Percentiles rank a stretch among this genome's conserved stretches.
Conservation (phyloP, 2,113 vertebrate species). For the Tympanuchus pallidicinctus region DNA sequence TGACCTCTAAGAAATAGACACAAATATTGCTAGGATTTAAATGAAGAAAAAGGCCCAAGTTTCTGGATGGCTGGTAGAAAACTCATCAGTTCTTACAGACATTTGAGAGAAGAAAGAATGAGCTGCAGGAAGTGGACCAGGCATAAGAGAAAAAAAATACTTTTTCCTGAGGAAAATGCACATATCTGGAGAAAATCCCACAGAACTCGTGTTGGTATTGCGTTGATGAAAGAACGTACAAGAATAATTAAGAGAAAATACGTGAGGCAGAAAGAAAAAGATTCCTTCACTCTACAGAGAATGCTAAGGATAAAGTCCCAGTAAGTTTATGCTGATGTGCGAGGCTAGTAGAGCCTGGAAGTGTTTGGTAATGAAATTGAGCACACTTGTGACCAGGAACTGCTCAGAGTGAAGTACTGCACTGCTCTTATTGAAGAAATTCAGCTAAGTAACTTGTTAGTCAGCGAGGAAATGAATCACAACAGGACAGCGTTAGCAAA, state of each 20-base stretch:
- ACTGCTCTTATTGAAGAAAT: neutral
- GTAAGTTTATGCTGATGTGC: neutral
- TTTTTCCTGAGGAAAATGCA: neutral
- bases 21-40: neutral
- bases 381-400: neutral
- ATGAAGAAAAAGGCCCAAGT: neutral
- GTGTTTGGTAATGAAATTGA: neutral
- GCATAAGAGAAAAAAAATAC: neutral
- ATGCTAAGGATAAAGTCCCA: neutral
- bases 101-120: neutral
- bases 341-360: neutral
- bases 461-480: conserved; percentile 1
- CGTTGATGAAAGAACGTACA: neutral
- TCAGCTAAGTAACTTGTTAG: neutral
- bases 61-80: neutral
- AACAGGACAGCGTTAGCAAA: neutral
- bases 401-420: neutral
- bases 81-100: neutral
- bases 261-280: neutral
- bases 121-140: neutral
- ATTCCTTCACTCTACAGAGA: neutral
- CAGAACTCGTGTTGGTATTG: neutral
- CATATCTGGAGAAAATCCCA: neutral
- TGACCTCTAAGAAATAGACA: neutral
- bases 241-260: neutral